Base-by-base conservation (phyloP, 2,888 invertebrate genomes). In the Trileptium ribeirensis region DNA sequence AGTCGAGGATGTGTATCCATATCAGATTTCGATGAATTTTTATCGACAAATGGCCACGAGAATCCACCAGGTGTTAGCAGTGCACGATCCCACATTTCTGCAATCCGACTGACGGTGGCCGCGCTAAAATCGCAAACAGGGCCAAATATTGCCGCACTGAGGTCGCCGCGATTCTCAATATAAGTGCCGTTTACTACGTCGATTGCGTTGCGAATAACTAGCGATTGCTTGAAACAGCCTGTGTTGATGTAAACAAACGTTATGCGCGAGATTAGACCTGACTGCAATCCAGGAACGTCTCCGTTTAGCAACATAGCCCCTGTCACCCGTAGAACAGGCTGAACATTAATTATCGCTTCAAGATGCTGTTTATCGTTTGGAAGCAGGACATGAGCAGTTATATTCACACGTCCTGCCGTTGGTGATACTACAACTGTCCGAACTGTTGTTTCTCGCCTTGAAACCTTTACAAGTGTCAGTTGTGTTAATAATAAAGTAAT, bases 111-210 rank as follows among this genome's bases (percentile, higher is more conserved):
- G n/a, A 64, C 79, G 24, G 64, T 79, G 2, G 79, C 79, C 29
- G 37, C 79, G n/a, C 3, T 29, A 37, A 64, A 79, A 67, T 74
- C 64, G 67, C 79, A 79, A 34, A 79, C 79, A 24, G 79, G 79
- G 8, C 79, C 79, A 1, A 79, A 33, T 24, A 70, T 29, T 29
- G 64, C 33, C 37, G 77, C 39, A 15, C 33, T 37, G 33, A 36
- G 39, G 36, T 36, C 77, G 34, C 77, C 77, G 51, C 51, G 8
- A n/a, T n/a, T n/a, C n/a, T n/a, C n/a, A n/a, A n/a, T n/a, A 3
- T 39, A 39, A 34, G 77, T 75, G 8, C 77, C 77, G 77, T 75
- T 75, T 36, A 75, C 77, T 8, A 75, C 39, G 39, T 75, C 77
- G 36, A 75, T 75, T 8, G 77, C 77, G n/a, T 36, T 75, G 24